Conservation (phyloP, 1,140 invertebrate genomes). For the Brachionus asplanchnoidis region DNA sequence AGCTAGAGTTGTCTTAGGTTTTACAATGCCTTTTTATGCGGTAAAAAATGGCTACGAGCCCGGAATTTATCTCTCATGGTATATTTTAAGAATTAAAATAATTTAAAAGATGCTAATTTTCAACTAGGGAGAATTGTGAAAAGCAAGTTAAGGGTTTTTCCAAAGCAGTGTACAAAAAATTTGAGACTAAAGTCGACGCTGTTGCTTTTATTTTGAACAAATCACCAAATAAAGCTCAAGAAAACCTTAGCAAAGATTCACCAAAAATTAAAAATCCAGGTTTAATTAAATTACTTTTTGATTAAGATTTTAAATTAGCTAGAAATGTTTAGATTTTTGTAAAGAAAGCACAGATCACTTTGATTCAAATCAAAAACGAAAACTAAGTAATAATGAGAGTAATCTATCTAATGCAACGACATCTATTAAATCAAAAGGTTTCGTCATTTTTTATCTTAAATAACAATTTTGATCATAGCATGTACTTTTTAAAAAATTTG, state of each 20-base stretch:
- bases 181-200: constrained; percentile 1
- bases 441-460: constrained; percentile 4
- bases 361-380: neutral
- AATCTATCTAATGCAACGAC: neutral
- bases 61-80: constrained; percentile 33
- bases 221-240: neutral
- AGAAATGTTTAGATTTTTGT: constrained; percentile 1
- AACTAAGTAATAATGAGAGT: neutral
- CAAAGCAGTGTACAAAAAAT: constrained; percentile 42
- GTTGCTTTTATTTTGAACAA: neutral
- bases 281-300: neutral
- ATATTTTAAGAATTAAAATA: neutral
- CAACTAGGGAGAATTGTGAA: constrained; percentile 3
- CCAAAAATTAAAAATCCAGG: neutral
- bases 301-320: neutral
- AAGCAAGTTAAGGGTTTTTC: constrained; percentile 31
- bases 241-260: neutral
- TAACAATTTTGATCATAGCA: neutral
- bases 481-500: neutral
- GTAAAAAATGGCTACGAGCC: constrained; percentile 9
- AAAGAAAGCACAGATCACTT: neutral
- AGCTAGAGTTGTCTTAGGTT: neutral
- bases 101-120: neutral
- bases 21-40: constrained; percentile 34
- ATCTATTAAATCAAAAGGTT: constrained; percentile 14